Percentiles rank a stretch among this genome's conserved stretches.
These are phyloP conservation scores for Muscicapa comitata DNA, from an alignment of 2,797 vertebrate genomes.

Conservation along the genomic window DNA sequence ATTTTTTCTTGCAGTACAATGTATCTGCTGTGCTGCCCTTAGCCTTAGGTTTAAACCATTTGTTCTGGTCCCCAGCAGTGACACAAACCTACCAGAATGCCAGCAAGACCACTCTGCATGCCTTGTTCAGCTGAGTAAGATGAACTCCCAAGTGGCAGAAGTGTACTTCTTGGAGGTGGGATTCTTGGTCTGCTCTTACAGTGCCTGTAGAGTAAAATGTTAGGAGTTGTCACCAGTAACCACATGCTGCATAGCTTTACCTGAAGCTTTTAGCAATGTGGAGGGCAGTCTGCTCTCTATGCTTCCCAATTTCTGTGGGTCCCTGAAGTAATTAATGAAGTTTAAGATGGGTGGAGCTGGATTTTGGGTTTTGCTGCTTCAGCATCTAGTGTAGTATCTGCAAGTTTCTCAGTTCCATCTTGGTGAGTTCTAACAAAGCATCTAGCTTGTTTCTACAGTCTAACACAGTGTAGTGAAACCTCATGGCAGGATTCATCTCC, in stretches of 20 bases:
- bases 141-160: background rate
- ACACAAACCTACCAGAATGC: background rate
- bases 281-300: background rate
- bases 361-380: background rate
- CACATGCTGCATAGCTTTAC: background rate
- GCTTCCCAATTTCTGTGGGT: background rate
- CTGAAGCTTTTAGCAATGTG: background rate
- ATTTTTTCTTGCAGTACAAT: background rate
- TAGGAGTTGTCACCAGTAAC: background rate
- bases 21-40: background rate
- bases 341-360: background rate
- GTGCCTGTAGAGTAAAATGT: background rate
- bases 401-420: background rate
- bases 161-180: fast-evolving
- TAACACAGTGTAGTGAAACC: background rate
- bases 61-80: background rate
- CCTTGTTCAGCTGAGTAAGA: background rate
- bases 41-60: background rate
- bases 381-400: background rate
- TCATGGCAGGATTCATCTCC: background rate
- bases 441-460: background rate
- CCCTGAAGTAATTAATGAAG: background rate
- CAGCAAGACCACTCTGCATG: background rate
- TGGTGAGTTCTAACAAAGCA: background rate
- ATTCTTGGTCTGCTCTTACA: background rate